These are phyloP conservation scores for Melanostoma scalare DNA, from an alignment of 2,888 invertebrate genomes.

Conservation along the genomic window DNA sequence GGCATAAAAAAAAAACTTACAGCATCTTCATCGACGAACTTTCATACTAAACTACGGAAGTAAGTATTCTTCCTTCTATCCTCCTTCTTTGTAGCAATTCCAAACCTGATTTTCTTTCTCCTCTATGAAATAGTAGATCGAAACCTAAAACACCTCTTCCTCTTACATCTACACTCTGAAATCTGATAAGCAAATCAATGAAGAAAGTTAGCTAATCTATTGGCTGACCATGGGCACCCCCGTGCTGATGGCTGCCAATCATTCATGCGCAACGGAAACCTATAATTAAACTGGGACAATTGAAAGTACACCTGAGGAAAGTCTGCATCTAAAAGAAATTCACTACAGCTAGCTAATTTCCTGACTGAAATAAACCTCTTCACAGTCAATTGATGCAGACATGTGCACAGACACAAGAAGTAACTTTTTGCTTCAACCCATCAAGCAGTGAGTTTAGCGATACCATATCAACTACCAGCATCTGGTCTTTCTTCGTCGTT, in stretches of 20 bases:
- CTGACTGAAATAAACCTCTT: conserved; percentile 13
- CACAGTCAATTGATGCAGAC: conserved; percentile 29
- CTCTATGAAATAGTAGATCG: too few relatives aligned
- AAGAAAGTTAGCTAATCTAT: conserved; percentile 29
- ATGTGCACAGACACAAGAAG: conserved; percentile 14
- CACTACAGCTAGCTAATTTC: conserved; percentile 34
- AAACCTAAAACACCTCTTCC: neutral
- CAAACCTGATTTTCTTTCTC: too few relatives aligned
- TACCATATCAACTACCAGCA: conserved; percentile 4
- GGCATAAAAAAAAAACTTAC: too few relatives aligned
- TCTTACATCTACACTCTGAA: neutral
- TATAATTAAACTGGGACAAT: conserved; percentile 52
- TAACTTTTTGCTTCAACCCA: conserved; percentile 24
- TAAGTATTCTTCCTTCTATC: too few relatives aligned
- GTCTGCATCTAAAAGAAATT: neutral
- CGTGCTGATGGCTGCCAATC: neutral
- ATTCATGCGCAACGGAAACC: conserved; percentile 39
- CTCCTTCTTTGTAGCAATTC: too few relatives aligned
- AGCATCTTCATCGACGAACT: too few relatives aligned
- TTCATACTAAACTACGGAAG: too few relatives aligned
- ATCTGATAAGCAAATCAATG: neutral
- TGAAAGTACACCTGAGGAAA: conserved; percentile 30
- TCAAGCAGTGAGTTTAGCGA: conserved; percentile 11
- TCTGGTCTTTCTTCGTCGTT: conserved; percentile 3
- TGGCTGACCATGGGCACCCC: conserved; percentile 20